phyloP scores from a whole-genome alignment of 2,797 vertebrate genomes.

The Amniataba percoides region DNA sequence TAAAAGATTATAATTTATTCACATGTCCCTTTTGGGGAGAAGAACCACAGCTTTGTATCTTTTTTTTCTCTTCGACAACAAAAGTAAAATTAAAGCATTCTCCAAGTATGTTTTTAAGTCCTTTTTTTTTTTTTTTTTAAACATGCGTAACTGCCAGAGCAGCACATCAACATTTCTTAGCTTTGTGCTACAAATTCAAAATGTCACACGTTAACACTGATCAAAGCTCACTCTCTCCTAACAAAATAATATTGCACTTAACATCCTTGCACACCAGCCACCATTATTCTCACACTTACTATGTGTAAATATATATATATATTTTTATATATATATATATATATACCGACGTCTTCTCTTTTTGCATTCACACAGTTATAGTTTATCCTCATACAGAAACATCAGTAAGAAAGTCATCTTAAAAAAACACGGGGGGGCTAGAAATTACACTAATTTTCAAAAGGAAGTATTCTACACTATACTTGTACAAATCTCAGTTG shows the following conservation, averaged over 20 bases:
- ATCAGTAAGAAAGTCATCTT: slow-evolving; percentile 89
- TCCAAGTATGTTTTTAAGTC: slow-evolving; percentile 81
- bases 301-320: slow-evolving; percentile 23
- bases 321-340: slow-evolving; percentile 32
- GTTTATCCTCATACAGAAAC: slow-evolving; percentile 88
- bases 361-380: slow-evolving; percentile 78
- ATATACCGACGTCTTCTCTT: slow-evolving; percentile 58
- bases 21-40: slow-evolving; percentile 53
- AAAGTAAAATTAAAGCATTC: slow-evolving; percentile 65
- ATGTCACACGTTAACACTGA: slow-evolving; percentile 91
- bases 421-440: slow-evolving; percentile 85
- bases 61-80: slow-evolving; percentile 63
- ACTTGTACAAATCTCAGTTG: slow-evolving; percentile 91
- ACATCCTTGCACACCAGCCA: slow-evolving; percentile 88
- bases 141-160: slow-evolving; percentile 92
- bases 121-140: slow-evolving; percentile 57
- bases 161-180: slow-evolving; percentile 91
- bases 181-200: slow-evolving; percentile 88
- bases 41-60: slow-evolving; percentile 50
- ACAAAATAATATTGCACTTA: slow-evolving; percentile 96
- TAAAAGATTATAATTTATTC: slow-evolving; percentile 65
- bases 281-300: slow-evolving; percentile 76
- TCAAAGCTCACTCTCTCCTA: slow-evolving; percentile 88
- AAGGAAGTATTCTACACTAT: slow-evolving; percentile 94
- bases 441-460: slow-evolving; percentile 94